Evolutionary conservation across 2,888 invertebrate species (phyloP).

Genomic region (Drosophila nigricruria): DNA sequence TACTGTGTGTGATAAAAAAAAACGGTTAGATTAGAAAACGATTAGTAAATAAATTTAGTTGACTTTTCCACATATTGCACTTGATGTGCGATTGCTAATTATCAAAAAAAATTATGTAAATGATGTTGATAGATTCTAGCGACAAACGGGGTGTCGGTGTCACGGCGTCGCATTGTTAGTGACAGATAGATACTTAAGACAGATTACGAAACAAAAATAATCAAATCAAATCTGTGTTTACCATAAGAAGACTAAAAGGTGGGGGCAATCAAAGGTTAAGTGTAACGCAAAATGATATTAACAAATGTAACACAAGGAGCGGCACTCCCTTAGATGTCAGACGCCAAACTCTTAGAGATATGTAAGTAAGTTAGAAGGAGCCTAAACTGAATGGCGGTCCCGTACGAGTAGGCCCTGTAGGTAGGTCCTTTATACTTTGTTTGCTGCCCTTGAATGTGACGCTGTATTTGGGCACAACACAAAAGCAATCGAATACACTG

Average conservation of each 20-base stretch:
- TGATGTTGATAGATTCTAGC: constrained; percentile 38
- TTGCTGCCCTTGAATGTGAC: constrained; percentile 51
- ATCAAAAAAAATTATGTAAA: constrained; percentile 21
- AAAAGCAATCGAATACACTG: constrained; percentile 53
- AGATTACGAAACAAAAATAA: constrained; percentile 36
- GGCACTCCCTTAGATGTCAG: constrained; percentile 31
- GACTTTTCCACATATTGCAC: constrained; percentile 41
- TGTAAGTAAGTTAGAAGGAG: constrained; percentile 13
- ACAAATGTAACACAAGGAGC: constrained; percentile 31
- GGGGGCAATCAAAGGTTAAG: constrained; percentile 18
- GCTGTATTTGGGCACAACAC: constrained; percentile 48
- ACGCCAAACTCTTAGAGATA: constrained; percentile 15
- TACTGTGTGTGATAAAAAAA: constrained; percentile 81
- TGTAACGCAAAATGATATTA: constrained; percentile 32
- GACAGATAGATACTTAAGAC: constrained; percentile 46
- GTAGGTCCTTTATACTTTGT: constrained; percentile 49
- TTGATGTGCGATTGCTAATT: constrained; percentile 44
- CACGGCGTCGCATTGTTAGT: constrained; percentile 62
- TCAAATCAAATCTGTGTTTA: constrained; percentile 21
- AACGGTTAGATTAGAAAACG: constrained; percentile 77
- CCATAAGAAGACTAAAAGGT: constrained; percentile 22
- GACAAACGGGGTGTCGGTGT: constrained; percentile 54
- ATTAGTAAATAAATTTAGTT: constrained; percentile 75
- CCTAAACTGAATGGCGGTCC: constrained; percentile 36
- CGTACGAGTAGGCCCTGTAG: constrained; percentile 39